Conservation (phyloP, 2,888 invertebrate genomes). For the Polydesmus complanatus region DNA sequence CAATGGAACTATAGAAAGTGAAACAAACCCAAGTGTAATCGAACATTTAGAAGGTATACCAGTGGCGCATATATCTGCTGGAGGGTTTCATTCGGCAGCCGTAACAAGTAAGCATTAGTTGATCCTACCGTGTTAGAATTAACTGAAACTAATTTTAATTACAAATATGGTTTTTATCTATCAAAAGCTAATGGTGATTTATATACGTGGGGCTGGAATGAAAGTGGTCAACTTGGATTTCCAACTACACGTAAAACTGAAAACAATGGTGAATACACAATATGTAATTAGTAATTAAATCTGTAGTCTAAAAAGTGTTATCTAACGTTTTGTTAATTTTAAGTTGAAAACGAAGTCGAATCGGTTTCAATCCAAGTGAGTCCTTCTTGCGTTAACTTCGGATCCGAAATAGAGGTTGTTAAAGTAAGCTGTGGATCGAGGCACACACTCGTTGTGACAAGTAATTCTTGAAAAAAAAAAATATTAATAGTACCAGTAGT, state of each 20-base stretch:
- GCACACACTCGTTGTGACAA: slow-evolving; percentile 54
- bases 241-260: slow-evolving; percentile 15
- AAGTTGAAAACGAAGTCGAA: neutral
- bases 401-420: slow-evolving; percentile 16
- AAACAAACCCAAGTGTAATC: slow-evolving; percentile 48
- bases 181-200: slow-evolving; percentile 48
- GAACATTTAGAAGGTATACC: slow-evolving; percentile 61
- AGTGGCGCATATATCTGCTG: slow-evolving; percentile 54
- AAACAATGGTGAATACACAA: no score
- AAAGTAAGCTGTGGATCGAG: slow-evolving; percentile 57
- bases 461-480: slow-evolving; percentile 29
- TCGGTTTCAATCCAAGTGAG: slow-evolving; percentile 19
- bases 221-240: slow-evolving; percentile 68
- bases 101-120: slow-evolving; percentile 42
- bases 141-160: no score
- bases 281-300: no score
- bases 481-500: neutral
- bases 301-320: neutral
- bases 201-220: slow-evolving; percentile 86
- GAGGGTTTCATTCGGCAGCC: slow-evolving; percentile 76
- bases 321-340: neutral
- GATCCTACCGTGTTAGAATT: no score
- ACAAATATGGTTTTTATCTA: slow-evolving; percentile 11
- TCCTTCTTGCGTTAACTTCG: slow-evolving; percentile 19
- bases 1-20: slow-evolving; percentile 51